phyloP scores from a whole-genome alignment of 2,797 vertebrate genomes.

The Hydrolagus colliei region DNA sequence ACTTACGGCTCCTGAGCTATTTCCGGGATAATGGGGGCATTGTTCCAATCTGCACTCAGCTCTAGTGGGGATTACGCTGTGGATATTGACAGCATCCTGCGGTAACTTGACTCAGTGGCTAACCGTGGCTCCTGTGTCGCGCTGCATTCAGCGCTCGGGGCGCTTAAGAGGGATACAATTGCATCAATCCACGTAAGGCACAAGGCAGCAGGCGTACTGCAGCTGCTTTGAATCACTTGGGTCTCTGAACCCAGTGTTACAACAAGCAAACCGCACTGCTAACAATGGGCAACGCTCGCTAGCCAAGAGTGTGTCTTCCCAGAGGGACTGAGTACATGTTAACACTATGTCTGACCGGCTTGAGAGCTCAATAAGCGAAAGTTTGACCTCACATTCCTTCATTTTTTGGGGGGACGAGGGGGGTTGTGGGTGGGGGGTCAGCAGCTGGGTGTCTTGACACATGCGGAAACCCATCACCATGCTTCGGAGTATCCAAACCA shows the following conservation, averaged over 20 bases:
- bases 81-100: conserved; percentile 51
- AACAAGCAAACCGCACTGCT: conserved; percentile 36
- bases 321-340: conserved; percentile 4
- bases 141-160: conserved; percentile 42
- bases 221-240: conserved; percentile 49
- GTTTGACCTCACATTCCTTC: neutral
- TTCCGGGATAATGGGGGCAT: conserved; percentile 50
- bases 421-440: too few species aligned
- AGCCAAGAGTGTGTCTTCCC: conserved; percentile 36
- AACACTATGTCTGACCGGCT: neutral
- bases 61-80: conserved; percentile 50
- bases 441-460: too few species aligned
- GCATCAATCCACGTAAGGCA: conserved; percentile 46
- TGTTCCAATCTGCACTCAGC: conserved; percentile 44
- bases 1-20: conserved; percentile 36
- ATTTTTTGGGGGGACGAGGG: too few species aligned
- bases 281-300: conserved; percentile 45
- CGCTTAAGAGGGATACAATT: conserved; percentile 49
- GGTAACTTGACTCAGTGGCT: conserved; percentile 52
- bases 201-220: conserved; percentile 43
- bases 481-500: too few species aligned
- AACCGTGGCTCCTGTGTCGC: conserved; percentile 34
- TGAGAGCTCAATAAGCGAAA: neutral
- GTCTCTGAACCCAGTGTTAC: conserved; percentile 46
- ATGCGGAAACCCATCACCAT: too few species aligned